Evolutionary conservation across 2,113 vertebrate species (phyloP).

Genomic region (Cyanoramphus novaezelandiae): DNA sequence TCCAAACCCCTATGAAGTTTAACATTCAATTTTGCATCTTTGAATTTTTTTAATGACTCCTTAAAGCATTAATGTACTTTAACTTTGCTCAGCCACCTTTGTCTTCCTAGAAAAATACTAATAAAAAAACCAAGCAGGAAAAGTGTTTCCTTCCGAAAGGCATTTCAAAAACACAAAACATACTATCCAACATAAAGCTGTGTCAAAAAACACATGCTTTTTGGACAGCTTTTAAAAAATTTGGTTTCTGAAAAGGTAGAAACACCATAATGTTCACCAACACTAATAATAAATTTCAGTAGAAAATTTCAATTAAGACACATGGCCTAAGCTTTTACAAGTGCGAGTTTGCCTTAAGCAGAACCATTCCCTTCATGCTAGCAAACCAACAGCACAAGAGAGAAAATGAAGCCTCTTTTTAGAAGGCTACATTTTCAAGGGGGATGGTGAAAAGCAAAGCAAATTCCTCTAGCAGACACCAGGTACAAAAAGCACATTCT

Average conservation of each 20-base stretch:
- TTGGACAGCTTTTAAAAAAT: neutral
- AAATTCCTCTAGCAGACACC: neutral
- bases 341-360: accelerated
- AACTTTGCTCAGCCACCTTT: neutral
- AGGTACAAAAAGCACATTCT: neutral
- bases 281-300: neutral
- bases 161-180: neutral
- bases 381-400: neutral
- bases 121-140: neutral
- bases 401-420: neutral
- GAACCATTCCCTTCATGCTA: neutral
- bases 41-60: neutral
- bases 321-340: neutral
- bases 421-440: neutral
- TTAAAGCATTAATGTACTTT: neutral
- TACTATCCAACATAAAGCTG: neutral
- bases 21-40: neutral
- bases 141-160: neutral
- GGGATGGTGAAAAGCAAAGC: neutral
- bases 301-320: neutral
- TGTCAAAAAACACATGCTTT: neutral
- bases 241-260: neutral
- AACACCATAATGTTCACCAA: neutral
- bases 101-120: neutral
- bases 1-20: neutral